A percentile compares a stretch with the other conserved stretches of the same genome.
phyloP scores from a whole-genome alignment of 2,113 vertebrate species.

The Columba janthina region DNA sequence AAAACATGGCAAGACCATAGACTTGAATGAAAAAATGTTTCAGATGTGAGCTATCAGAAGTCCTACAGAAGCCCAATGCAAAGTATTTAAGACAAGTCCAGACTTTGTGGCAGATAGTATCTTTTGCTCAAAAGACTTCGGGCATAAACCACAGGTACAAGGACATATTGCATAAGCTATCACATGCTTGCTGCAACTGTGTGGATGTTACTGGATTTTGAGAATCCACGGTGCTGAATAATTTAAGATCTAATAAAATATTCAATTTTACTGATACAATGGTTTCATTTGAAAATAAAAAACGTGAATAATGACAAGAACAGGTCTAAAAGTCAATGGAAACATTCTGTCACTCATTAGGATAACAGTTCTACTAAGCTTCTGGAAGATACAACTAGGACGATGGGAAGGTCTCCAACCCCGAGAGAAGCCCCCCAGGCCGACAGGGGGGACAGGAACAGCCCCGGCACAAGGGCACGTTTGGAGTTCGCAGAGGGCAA shows the following conservation, averaged over 20 bases:
- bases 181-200: slow-evolving; percentile 68
- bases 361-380: not conserved
- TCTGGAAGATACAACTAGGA: not conserved
- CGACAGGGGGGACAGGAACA: not conserved
- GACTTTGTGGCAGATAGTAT: slow-evolving; percentile 4
- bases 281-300: slow-evolving; percentile 69
- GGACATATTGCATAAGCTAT: slow-evolving; percentile 74
- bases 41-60: not conserved
- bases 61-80: not conserved
- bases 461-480: not conserved
- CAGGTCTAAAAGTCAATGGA: not conserved
- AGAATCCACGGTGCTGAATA: slow-evolving; percentile 72
- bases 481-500: no score
- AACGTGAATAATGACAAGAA: not conserved
- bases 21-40: not conserved
- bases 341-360: not conserved
- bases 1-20: not conserved
- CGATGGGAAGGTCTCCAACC: not conserved
- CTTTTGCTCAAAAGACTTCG: slow-evolving; percentile 52
- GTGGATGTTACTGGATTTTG: slow-evolving; percentile 67
- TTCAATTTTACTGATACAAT: slow-evolving; percentile 72
- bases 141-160: slow-evolving; percentile 64
- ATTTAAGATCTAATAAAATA: slow-evolving; percentile 79
- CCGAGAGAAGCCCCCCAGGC: not conserved
- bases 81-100: slow-evolving; percentile 28